Base-by-base conservation (phyloP, 2,113 vertebrate genomes). In the Anoplopoma fimbria region DNA sequence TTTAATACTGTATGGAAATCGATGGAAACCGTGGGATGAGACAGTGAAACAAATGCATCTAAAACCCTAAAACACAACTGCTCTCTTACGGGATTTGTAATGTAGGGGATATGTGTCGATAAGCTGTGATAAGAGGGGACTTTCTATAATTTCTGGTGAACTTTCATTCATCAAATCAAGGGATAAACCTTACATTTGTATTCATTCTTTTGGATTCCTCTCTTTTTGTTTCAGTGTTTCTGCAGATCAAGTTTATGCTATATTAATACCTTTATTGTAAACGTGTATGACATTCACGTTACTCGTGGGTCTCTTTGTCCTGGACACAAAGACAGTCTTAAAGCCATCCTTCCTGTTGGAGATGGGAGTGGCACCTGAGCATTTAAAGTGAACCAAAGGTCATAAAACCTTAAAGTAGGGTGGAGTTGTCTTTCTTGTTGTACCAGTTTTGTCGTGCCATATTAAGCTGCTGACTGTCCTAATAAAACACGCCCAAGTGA, bases 381-480 rank as follows among this genome's bases (percentile, higher is more conserved):
- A 45, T 86, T 86, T 40, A 83, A 69, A 69, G 65, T 64, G 27
- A 76, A 67, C 17, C 61, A 87, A 75, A 88, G 55, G 80, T 84
- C 63, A 45, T 15, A 14, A 47, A 40, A 49, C 55, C 49, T 79
- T 25, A 68, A 34, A 49, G 55, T 53, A 79, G 91, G 91, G 90
- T 68, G 89, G 85, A 76, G 87, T 17, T 4, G 74, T 78, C 75
- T 10, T 91, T 89, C 90, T 83, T 89, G 83, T 77, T 47, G 72
- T 90, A 72, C 79, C 69, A 79, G 71, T 33, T 29, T n/a, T 87
- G 70, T 87, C 76, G 74, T 82, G 31, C 36, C 49, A 29, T 65
- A 29, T 51, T 21, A 77, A 62, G 79, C 53, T 49, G 21, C 68
- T 70, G 62, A 77, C 57, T 55, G 60, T 79, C 17, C 34, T 68